phyloP scores from a whole-genome alignment of 1,140 invertebrate genomes.

The Hermetia illucens region DNA sequence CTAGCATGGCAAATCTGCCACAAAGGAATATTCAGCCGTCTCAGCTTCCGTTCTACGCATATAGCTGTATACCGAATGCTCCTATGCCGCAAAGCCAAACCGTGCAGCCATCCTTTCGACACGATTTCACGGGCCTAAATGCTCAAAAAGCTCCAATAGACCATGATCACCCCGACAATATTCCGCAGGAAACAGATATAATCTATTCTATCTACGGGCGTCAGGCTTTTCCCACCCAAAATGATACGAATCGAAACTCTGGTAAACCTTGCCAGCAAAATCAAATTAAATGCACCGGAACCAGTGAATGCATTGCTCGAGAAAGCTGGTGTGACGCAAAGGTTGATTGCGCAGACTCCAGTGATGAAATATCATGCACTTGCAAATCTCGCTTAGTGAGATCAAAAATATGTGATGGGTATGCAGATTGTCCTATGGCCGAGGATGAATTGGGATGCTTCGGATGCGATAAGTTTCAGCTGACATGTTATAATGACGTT shows the following conservation, averaged over 20 bases:
- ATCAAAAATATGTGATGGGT: conserved; percentile 62
- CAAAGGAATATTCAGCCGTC: too few species aligned
- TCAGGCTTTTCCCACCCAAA: conserved; percentile 3
- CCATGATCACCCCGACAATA: conserved; percentile 7
- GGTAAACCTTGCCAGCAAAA: conserved; percentile 6
- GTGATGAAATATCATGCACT: conserved; percentile 62
- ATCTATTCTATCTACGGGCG: conserved; percentile 25
- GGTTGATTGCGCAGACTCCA: conserved; percentile 64
- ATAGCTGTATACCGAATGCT: too few species aligned
- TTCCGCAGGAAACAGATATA: conserved; percentile 13
- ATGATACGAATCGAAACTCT: neutral
- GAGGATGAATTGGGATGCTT: conserved; percentile 67
- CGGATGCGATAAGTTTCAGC: conserved; percentile 30
- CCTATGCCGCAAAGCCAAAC: too few species aligned
- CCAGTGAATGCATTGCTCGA: conserved; percentile 40
- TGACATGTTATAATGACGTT: conserved; percentile 37
- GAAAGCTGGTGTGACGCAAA: conserved; percentile 54
- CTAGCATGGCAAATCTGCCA: too few species aligned
- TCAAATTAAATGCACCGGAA: conserved; percentile 19
- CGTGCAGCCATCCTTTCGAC: too few species aligned
- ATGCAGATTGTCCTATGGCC: conserved; percentile 57
- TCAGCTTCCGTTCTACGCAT: too few species aligned
- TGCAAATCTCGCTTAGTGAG: conserved; percentile 49
- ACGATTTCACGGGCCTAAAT: too few species aligned
- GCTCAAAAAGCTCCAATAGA: too few species aligned